Evolutionary conservation across 2,113 vertebrate species (phyloP).

Genomic region (Rhinolophus sinicus): DNA sequence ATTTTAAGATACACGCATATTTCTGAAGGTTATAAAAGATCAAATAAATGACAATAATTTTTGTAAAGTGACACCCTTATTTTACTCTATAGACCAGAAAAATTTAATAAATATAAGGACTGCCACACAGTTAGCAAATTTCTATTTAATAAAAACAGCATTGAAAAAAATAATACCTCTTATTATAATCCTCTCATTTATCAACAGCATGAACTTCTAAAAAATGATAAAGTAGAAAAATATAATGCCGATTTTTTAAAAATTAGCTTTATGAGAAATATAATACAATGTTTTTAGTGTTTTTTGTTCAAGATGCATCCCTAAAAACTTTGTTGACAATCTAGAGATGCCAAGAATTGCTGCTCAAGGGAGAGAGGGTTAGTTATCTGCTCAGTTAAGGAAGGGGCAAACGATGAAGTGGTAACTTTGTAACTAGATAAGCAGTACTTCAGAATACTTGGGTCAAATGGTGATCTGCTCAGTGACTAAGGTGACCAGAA

Average conservation of each 20-base stretch:
- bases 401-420: not conserved
- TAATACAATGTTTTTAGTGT: not conserved
- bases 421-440: not conserved
- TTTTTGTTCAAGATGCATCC: not conserved
- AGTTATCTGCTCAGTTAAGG: not conserved
- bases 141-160: conserved; percentile 25
- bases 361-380: not conserved
- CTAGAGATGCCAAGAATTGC: not conserved
- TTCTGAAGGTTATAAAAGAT: not conserved
- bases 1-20: not conserved
- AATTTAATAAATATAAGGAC: not conserved
- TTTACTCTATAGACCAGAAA: not conserved
- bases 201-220: not conserved
- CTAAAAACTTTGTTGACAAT: not conserved
- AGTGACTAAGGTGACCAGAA: not conserved
- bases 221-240: not conserved
- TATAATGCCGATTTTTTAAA: not conserved
- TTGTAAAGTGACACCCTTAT: not conserved
- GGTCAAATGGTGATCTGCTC: not conserved
- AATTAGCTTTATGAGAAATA: not conserved
- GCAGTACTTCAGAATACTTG: not conserved
- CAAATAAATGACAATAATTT: not conserved
- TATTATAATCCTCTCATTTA: not conserved
- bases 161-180: not conserved
- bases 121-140: not conserved